Evolutionary conservation across 2,797 vertebrate genomes (phyloP), one percentile per base, ranked within the genome.

Genomic region (Columba guinea): DNA sequence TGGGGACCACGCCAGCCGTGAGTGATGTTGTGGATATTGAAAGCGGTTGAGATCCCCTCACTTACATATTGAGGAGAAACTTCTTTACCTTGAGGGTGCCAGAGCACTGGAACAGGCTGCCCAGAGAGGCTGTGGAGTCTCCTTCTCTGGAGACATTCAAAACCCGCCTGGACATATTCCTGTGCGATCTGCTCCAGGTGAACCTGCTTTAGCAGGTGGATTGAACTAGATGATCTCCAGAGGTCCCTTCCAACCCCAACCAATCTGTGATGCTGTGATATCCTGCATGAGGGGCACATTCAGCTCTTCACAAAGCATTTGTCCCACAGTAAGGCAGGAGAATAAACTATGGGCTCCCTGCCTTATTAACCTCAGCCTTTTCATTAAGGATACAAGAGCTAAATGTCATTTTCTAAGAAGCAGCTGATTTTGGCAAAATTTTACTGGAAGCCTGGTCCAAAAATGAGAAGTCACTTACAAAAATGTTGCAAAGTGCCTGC

Each of bases 1-100:
- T 13, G 56, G 41, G 37, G 75, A 70, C 37, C 51, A 41, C 46
- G 81, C 13, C 79, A 89, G 53, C 44, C 1, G 9, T 32, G 70
- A 65, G 41, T 62, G 62, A 23, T 4, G 1, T 9, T 0, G 0
- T 13, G 55, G 32, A 18, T 62, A 49, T 60, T 37, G 0, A 1
- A 48, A 70, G 32, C 0, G 1, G 34, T 26, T 84, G 56, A 48
- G 52, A 19, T 81, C 58, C 52, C 39, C 37, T 77, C 62, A 15
- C n/a, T 64, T 51, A 32, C 26, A 46, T 46, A 46, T 46, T 46
- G 44, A 46, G 19, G 44, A 46, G 19, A 46, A 46, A 46, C 19
- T 20, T 46, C 19, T 46, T 20, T 46, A 46, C 44, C 8, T 46
- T 46, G 44, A 46, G 44, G 44, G 19, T 46, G 44, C 44, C 44